Evolutionary conservation across 1,140 invertebrate genomes (phyloP).

Genomic region (Lepidurus arcticus): DNA sequence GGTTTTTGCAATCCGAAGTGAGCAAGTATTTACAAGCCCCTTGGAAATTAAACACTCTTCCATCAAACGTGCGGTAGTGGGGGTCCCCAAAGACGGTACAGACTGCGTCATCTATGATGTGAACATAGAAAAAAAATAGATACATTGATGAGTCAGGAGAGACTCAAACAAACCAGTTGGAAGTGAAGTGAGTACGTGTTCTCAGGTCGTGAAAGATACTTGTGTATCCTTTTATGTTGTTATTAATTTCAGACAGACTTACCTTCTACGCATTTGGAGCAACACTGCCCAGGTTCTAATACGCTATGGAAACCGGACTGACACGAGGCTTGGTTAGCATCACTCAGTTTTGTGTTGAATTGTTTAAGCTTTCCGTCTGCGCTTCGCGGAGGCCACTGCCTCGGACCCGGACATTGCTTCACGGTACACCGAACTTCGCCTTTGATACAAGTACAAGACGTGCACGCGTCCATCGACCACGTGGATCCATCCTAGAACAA

Average conservation of each 20-base stretch:
- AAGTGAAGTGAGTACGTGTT: too few species aligned
- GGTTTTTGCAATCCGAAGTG: conserved; percentile 69
- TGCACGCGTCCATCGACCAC: conserved; percentile 80
- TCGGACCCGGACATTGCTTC: conserved; percentile 56
- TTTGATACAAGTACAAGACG: conserved; percentile 70
- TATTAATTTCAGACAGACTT: conserved; percentile 40
- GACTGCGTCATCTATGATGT: conserved; percentile 64
- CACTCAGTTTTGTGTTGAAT: neutral
- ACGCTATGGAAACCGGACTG: conserved; percentile 64
- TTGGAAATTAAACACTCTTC: conserved; percentile 83
- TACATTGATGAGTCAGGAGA: neutral
- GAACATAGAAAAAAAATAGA: conserved; percentile 25
- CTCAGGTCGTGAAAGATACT: conserved; percentile 11
- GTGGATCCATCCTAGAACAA: conserved; percentile 66
- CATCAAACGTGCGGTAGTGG: conserved; percentile 89
- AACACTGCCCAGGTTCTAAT: conserved; percentile 70
- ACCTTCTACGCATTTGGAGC: conserved; percentile 75
- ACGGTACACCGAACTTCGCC: conserved; percentile 74
- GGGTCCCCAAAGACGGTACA: conserved; percentile 90
- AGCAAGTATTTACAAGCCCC: conserved; percentile 86
- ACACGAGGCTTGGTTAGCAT: conserved; percentile 52
- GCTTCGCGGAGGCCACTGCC: conserved; percentile 33
- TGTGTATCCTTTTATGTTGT: neutral
- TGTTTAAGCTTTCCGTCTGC: neutral
- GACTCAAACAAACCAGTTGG: neutral